Evolutionary conservation across 2,113 vertebrate species (phyloP), one percentile per base, ranked within the genome.

Genomic region (Petrocephalus microphthalmus): DNA sequence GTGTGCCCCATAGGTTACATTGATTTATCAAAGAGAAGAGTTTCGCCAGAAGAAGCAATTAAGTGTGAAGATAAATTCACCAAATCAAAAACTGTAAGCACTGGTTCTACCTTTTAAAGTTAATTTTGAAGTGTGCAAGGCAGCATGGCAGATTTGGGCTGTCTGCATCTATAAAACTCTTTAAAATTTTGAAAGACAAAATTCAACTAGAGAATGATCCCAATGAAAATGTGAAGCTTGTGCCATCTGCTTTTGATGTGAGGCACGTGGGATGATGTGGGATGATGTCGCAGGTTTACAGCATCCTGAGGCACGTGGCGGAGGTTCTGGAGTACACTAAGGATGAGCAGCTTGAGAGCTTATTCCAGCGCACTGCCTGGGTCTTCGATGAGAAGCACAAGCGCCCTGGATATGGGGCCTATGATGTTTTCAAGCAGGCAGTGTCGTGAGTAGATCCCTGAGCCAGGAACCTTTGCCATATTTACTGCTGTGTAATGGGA

Each of bases 11-110:
- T 15, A 99, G 98, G 98, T 90, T 99, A 99, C 91, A 99, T 99
- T 60, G 98, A 99, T 93, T 95, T 99, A 92, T 99, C 98, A 86
- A 99, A 99, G 96, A 97, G 98, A 96, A 97, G 98, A 96, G 98
- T 99, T 93, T 99, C 98, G 86, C 98, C 97, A 92, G 98, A 99
- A 90, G 98, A 99, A 92, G 98, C 98, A 89, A 97, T 99, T 92
- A 99, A 99, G 95, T 99, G 98, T 94, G 98, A 99, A 95, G 98
- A 99, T 91, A 99, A 99, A 94, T 99, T 99, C 93, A 99, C 98
- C 92, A 99, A 99, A 94, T 99, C 98, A 17, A 99, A 99, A 96
- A 99, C 98, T 90, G 98, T 99, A 95, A 97, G 98, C 74, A 84
- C 33, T 53, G 6, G 22, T n/a, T 7, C 71, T 19, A 54, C 49